These are phyloP conservation scores for Trypoxylus dichotomus DNA, from an alignment of 1,140 invertebrate species.

Conservation along the genomic window DNA sequence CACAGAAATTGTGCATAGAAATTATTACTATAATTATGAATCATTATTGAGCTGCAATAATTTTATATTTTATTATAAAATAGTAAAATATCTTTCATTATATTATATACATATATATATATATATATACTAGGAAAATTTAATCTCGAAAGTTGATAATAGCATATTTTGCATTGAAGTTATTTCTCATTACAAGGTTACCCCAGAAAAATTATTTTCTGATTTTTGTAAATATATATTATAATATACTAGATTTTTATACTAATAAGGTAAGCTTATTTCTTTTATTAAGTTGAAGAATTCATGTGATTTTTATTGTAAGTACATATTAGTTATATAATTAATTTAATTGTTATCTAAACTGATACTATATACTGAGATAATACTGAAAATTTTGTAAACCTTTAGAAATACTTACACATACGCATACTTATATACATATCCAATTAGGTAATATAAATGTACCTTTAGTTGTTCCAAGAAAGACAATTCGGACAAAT, in stretches of 20 bases:
- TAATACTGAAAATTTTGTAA: not conserved
- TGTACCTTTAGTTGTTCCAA: not conserved
- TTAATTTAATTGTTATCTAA: not conserved
- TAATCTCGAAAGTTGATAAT: not conserved
- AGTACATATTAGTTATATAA: not conserved
- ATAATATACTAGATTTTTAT: no score
- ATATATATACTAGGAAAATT: not conserved
- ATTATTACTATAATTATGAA: no score
- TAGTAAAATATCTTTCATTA: no score
- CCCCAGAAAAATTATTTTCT: not conserved
- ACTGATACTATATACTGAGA: not conserved
- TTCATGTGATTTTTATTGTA: no score
- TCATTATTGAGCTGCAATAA: no score
- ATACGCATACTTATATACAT: not conserved
- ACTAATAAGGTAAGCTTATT: not conserved
- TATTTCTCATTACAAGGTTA: not conserved
- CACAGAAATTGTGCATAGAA: no score
- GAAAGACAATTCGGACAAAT: conserved; percentile 32
- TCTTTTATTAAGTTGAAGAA: no score
- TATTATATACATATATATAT: no score
- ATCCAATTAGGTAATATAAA: no score
- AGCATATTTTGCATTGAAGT: not conserved
- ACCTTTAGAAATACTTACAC: not conserved
- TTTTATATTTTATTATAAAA: no score
- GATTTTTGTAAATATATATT: conserved; percentile 1